Base-by-base conservation (phyloP, 2,888 invertebrate species). In the Tenthredo scrophulariae region DNA sequence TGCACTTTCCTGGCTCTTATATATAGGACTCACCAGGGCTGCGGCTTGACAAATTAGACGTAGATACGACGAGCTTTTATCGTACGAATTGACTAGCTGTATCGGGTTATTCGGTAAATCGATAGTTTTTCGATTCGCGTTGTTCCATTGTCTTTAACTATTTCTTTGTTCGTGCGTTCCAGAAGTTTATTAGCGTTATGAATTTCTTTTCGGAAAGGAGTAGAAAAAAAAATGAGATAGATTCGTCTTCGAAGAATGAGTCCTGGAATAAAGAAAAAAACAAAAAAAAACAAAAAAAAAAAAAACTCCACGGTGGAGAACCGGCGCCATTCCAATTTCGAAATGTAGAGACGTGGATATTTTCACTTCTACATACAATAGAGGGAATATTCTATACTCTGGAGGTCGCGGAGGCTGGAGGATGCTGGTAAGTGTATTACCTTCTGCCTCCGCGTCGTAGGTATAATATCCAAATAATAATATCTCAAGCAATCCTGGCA, bases 381-480 rank as follows among this genome's bases (percentile, higher is more conserved):
- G 22, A 43, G 43, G 74, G 74, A 33, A 50, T 37, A 29, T 54
- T 50, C 29, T 33, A 50, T 54, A 77, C 50, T 77, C 15, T 33
- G 50, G 26, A 29, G 29, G 54, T 26, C 29, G 26, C 33, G 62
- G 80, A 40, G 58, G 80, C 29, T 22, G 67, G 46, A 26, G 67
- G 83, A 50, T 26, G 83, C 46, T 83, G 40, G 75, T 87, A 87
- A 88, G 88, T 89, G 87, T 86, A 89, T 89, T 89, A 88, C 88
- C 86, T 87, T 85, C 50, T 46, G 86, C 85, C 85, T 86, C 87
- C 86, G 46, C 75, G 75, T 43, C 74, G 84, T 83, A 37, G 83
- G 46, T 88, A 86, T 88, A 88, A 88, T 90, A 88, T 88, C 90
- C 90, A 89, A 91, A 91, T 91, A 91, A 90, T 90, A 90, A 91